Evolutionary conservation across 1,140 invertebrate species (phyloP).

Genomic region (Trinorchestia longiramus): DNA sequence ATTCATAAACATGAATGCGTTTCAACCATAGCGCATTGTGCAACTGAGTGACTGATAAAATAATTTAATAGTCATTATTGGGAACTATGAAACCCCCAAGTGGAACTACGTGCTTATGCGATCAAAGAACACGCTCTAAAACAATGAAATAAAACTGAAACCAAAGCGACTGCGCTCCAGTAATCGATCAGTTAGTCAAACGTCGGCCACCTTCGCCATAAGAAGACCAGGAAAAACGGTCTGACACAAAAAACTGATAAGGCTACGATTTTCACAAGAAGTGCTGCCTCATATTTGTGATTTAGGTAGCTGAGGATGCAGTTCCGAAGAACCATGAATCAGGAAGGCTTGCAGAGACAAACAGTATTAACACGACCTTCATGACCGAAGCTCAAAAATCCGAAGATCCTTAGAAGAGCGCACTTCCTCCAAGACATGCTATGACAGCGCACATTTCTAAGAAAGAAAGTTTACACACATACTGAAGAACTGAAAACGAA

Average conservation of each 20-base stretch:
- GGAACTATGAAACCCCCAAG: no score
- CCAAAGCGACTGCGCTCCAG: not conserved
- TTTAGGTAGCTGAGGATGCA: not conserved
- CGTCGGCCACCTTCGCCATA: not conserved
- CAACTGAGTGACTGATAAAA: no score
- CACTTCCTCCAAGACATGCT: not conserved
- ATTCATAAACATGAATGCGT: no score
- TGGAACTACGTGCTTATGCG: no score
- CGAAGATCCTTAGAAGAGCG: not conserved
- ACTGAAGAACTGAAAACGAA: not conserved
- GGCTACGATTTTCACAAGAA: not conserved
- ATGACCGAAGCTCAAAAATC: not conserved
- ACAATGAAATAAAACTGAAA: no score
- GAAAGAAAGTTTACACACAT: not conserved
- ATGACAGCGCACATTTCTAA: not conserved
- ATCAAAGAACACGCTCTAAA: no score
- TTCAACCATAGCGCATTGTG: no score
- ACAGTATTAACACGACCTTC: not conserved
- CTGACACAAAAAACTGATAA: not conserved
- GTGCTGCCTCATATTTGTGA: not conserved
- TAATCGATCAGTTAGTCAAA: not conserved
- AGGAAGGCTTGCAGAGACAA: not conserved
- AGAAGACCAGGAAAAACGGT: not conserved
- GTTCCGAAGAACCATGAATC: not conserved
- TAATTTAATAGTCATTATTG: no score